Evolutionary conservation across 30 jellyfish, hydroid and myxozoan species (phyloP), one percentile per base, ranked within the genome.

Genomic region (Hydractinia symbiolongicarpus): DNA sequence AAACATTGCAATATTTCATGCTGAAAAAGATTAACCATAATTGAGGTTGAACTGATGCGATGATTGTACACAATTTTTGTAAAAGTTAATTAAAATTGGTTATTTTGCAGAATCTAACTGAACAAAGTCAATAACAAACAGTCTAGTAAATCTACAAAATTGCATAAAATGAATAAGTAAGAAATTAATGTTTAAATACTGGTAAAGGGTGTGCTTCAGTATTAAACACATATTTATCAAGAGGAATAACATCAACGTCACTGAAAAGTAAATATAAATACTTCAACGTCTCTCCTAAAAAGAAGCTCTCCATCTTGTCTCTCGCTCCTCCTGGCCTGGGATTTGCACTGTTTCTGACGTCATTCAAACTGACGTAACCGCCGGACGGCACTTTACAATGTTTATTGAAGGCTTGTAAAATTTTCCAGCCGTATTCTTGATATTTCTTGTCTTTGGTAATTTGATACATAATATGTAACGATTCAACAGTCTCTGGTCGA

Each of bases 131-230:
- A 30, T 30, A 30, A 30, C 1, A 30, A 30, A 30, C 44, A 30
- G 44, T 30, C 44, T 30, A 30, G 44, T 30, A 30, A 30, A 30
- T 30, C 44, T 30, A 30, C 44, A 30, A 30, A 30, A 30, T 30
- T 30, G 44, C 44, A 30, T 30, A 30, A 30, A 0, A 30, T 30
- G 44, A 30, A 30, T 30, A 30, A 30, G 44, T 2, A 30, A 30
- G 44, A 2, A 30, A 2, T 30, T 30, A 30, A 30, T 30, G 44
- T 13, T 64, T 44, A 77, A 77, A 55, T 19, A 77, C 77, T 9
- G 98, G 98, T 54, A 93, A 67, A 6, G 96, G 98, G 55, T 93
- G 98, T 11, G 98, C 98, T 61, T 93, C 98, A 9, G 98, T 93
- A 82, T 93, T 93, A 72, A 93, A 93, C 50, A 93, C 98, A 81